Conservation (phyloP, 2,113 vertebrate genomes). For the Phainopepla nitens region DNA sequence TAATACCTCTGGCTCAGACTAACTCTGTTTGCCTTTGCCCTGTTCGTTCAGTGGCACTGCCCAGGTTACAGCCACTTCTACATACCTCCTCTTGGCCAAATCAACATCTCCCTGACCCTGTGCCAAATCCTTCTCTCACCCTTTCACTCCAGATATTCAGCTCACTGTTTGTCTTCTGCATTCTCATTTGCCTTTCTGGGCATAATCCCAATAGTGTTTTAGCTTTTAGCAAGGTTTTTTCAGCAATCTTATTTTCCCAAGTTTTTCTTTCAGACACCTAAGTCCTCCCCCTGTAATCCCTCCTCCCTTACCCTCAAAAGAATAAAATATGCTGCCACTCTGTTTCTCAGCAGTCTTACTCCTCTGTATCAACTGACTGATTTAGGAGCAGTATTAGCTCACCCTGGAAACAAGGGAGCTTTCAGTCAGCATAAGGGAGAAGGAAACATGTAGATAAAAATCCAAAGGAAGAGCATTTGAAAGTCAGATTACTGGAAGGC, state of each 20-base stretch:
- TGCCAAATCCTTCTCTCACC: background rate
- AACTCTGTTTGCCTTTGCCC: background rate
- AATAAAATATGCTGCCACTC: background rate
- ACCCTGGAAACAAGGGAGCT: conserved; percentile 39
- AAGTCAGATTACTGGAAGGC: conserved; percentile 30
- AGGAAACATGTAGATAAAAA: conserved; percentile 13
- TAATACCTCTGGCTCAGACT: background rate
- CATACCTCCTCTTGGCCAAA: background rate
- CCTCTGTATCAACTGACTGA: background rate
- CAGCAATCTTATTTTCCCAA: background rate
- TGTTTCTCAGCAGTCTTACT: background rate
- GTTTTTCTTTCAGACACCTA: background rate
- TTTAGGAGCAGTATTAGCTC: conserved; percentile 20
- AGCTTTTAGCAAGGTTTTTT: background rate
- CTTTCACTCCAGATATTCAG: background rate
- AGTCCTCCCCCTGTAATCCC: background rate
- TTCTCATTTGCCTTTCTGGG: background rate
- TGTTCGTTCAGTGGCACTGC: background rate
- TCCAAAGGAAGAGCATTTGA: conserved; percentile 24
- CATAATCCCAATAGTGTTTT: background rate
- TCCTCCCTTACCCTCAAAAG: background rate
- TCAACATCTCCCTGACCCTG: background rate
- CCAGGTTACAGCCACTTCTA: background rate
- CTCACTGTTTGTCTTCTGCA: background rate
- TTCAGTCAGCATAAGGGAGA: conserved; percentile 23